These are phyloP conservation scores for Empis stercorea DNA, from an alignment of 2,888 invertebrate species.

Conservation along the genomic window DNA sequence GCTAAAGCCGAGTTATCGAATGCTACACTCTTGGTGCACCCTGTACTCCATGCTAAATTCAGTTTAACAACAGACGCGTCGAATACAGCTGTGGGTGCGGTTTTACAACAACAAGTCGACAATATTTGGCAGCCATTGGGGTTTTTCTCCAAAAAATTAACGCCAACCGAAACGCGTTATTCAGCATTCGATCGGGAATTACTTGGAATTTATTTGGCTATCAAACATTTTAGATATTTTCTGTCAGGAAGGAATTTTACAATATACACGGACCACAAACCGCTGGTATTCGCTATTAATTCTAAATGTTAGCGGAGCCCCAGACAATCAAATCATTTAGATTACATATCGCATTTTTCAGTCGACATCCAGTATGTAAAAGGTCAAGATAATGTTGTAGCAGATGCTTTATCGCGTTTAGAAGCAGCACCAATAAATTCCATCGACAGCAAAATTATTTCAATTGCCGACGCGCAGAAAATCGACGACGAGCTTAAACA, in stretches of 20 bases:
- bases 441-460: neutral
- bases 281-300: neutral
- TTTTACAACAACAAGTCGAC: constrained; percentile 15
- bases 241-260: constrained; percentile 1
- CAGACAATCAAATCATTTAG: neutral
- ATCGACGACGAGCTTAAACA: neutral
- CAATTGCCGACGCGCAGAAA: neutral
- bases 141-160: constrained; percentile 19
- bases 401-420: neutral
- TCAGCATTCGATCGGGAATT: constrained; percentile 19
- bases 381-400: neutral
- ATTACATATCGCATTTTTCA: neutral
- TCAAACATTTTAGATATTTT: constrained; percentile 7
- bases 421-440: neutral
- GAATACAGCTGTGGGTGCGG: constrained; percentile 16
- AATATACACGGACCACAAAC: constrained; percentile 5
- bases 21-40: constrained; percentile 6
- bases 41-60: neutral
- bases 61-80: constrained; percentile 11
- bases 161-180: constrained; percentile 16
- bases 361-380: neutral
- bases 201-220: constrained; percentile 16
- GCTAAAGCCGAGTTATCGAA: neutral
- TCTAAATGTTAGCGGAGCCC: neutral
- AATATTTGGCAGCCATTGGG: constrained; percentile 15